Base-by-base conservation (phyloP, 1,140 invertebrate species). In the Archivesica marissinica region DNA sequence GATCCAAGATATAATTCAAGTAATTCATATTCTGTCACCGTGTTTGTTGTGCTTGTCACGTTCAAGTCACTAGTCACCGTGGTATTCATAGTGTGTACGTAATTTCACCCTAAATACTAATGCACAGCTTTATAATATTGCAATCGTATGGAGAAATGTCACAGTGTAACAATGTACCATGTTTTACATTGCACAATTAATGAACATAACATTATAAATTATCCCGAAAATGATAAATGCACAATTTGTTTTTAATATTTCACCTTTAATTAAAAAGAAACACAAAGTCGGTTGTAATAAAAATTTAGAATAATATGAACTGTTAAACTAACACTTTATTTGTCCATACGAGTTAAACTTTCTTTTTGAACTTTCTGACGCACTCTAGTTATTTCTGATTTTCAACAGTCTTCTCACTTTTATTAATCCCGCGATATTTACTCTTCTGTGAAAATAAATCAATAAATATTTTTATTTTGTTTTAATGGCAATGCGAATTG, bases 1-100 rank as follows among this genome's bases (percentile, higher is more conserved):
- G 81, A 72, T 3, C 81, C 81, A 33, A 84, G 72, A 28, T 54
- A 56, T 15, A 47, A 15, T 28, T 47, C 50, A 0, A 81, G 54
- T 28, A 70, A 47, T 33, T 72, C 64, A 25, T 72, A 33, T n/a
- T 20, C 59, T 0, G 33, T 50, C 20, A 72, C 15, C 7, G 25
- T 7, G 25, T 20, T 0, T 11, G 77, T 33, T 47, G 7, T 39
- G 61, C 50, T 79, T 2, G 41, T 76, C 4, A n/a, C 7, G n/a
- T 76, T 76, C 0, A 59, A 56, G 64, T 72, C 68, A 33, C 1
- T 50, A 1, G 23, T 17, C 4, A 17, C 25, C 7, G 39, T 72
- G n/a, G 68, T 47, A 50, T 72, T 72, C 68, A 72, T 72, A 13
- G 7, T 72, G 41, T 23, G 35, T 3, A 9, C 17, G 41, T 9